Evolutionary conservation across 1,140 invertebrate species (phyloP), one percentile per base, ranked within the genome.

Genomic region (Caenorhabditis briggsae): DNA sequence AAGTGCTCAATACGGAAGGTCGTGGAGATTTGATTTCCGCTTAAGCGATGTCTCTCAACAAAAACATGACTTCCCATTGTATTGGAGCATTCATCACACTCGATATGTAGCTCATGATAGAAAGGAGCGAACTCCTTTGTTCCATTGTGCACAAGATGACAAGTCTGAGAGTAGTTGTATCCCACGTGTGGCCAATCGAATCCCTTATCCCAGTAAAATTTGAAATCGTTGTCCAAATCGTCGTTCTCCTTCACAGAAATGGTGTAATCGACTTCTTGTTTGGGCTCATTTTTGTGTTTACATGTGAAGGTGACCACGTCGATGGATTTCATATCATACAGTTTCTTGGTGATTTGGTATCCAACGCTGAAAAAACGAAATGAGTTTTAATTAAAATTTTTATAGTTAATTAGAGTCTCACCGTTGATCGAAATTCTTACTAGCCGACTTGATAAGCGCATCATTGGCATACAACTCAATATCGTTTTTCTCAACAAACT

Each of bases 161-260:
- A 74, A 16, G 16, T 48, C 20, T 46, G 5, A 2, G 70, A 18
- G 20, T 50, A 78, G 70, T 78, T 78, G n/a, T 78, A 78, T 20
- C 70, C 70, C 20, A 78, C 70, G 50, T 78, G 46, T 3, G 70
- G 70, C 70, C 70, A 78, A 0, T 78, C 46, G 23, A 53, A 53
- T 23, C 46, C n/a, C 7, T 78, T 23, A 0, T 53, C 46, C 70
- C 70, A 78, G n/a, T 20, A 50, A 25, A 78, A 78, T 5, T 50
- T 12, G 18, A 18, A 53, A 8, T 50, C 70, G n/a, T 78, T 23
- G 6, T 50, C 46, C 41, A 41, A 50, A 5, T 11, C 5, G 23
- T 33, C 9, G n/a, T n/a, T 3, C 11, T 78, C 46, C 5, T 50
- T 50, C 23, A 50, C 46, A 53, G 70, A 18, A 53, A 78, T 78